phyloP scores from a whole-genome alignment of 2,888 invertebrate genomes.

The Himalopsyche tibetana region DNA sequence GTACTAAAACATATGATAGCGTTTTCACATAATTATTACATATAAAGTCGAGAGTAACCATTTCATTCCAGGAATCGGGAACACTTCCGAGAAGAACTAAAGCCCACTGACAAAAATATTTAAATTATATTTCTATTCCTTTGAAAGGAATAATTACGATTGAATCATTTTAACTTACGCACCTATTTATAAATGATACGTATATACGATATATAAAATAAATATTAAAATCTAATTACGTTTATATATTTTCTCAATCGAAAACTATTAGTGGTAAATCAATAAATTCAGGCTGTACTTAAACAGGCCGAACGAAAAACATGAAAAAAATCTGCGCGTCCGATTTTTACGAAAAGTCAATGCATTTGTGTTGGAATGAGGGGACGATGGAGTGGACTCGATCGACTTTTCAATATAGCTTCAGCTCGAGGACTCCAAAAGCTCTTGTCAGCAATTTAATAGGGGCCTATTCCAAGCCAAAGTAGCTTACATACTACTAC shows the following conservation, averaged over 20 bases:
- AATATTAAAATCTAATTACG: too few relatives aligned
- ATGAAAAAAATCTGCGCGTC: not conserved
- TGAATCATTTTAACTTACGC: too few relatives aligned
- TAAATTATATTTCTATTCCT: too few relatives aligned
- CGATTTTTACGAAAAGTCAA: conserved; percentile 38
- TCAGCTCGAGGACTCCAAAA: conserved; percentile 31
- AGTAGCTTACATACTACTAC: conserved; percentile 36
- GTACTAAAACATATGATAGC: too few relatives aligned
- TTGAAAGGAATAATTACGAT: too few relatives aligned
- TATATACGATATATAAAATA: too few relatives aligned
- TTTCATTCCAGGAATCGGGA: too few relatives aligned
- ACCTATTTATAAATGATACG: too few relatives aligned
- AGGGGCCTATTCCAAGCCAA: conserved; percentile 31
- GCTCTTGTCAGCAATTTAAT: conserved; percentile 32
- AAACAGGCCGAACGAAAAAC: conserved; percentile 11
- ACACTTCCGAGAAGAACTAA: too few relatives aligned
- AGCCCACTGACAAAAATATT: too few relatives aligned
- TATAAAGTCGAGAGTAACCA: too few relatives aligned
- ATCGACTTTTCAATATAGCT: conserved; percentile 39
- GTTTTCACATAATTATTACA: too few relatives aligned
- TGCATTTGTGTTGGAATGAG: conserved; percentile 20
- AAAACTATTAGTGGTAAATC: conserved; percentile 10
- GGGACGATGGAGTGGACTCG: conserved; percentile 23
- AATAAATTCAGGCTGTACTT: not conserved
- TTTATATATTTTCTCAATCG: not conserved